Evolutionary conservation across 2,797 vertebrate genomes (phyloP).

Genomic region (Xyrichtys novacula): DNA sequence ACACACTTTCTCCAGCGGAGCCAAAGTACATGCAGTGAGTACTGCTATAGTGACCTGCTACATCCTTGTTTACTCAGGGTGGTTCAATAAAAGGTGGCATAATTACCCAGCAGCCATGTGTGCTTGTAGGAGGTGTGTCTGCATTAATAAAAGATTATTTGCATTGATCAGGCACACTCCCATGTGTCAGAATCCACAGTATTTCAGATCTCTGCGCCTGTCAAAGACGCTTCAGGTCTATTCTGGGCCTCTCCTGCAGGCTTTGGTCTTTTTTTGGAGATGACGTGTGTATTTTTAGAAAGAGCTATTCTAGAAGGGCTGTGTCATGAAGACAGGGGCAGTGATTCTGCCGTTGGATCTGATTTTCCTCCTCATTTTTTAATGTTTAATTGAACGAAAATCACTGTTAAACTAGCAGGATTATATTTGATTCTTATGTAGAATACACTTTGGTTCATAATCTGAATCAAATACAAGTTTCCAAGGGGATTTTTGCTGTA

Average conservation of each 20-base stretch:
- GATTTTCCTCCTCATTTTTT: not conserved
- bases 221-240: slow-evolving; percentile 27
- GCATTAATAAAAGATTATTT: slow-evolving; percentile 1
- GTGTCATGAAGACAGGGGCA: slow-evolving; percentile 19
- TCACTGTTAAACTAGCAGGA: not conserved
- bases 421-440: not conserved
- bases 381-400: not conserved
- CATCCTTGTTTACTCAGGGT: slow-evolving; percentile 76
- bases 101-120: slow-evolving; percentile 3
- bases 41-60: slow-evolving; percentile 2
- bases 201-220: slow-evolving; percentile 7
- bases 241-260: slow-evolving; percentile 36
- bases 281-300: slow-evolving; percentile 68
- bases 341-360: not conserved
- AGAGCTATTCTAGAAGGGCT: slow-evolving; percentile 8
- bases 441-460: no score
- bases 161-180: not conserved
- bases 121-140: slow-evolving; percentile 10
- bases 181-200: not conserved
- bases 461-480: no score
- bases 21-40: slow-evolving; percentile 1
- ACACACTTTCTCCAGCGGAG: not conserved
- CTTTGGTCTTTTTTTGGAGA: slow-evolving; percentile 67
- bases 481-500: not conserved
- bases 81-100: slow-evolving; percentile 33